phyloP scores from a whole-genome alignment of 2,888 invertebrate genomes.

The Dioctria linearis region DNA sequence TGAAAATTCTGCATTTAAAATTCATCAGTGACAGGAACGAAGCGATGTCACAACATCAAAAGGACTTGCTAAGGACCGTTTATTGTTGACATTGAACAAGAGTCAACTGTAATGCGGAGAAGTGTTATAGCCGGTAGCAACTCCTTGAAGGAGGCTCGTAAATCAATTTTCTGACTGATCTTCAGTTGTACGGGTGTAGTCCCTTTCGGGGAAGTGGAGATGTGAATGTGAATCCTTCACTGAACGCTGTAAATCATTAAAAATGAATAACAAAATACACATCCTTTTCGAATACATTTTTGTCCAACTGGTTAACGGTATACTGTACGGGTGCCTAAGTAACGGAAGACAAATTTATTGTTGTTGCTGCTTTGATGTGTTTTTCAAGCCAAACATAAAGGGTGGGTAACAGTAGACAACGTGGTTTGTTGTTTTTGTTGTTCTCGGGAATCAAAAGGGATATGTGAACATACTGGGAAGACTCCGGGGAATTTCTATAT shows the following conservation, averaged over 20 bases:
- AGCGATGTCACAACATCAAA: slow-evolving; percentile 50
- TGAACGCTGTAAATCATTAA: slow-evolving; percentile 53
- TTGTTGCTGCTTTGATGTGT: slow-evolving; percentile 27
- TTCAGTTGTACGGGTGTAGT: slow-evolving; percentile 19
- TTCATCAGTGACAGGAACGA: slow-evolving; percentile 43
- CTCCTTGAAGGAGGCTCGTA: slow-evolving; percentile 29
- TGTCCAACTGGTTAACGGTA: slow-evolving; percentile 14
- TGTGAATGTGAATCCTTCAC: slow-evolving; percentile 27
- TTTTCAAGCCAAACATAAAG: slow-evolving; percentile 23
- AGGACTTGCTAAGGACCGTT: slow-evolving; percentile 45
- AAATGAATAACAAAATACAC: slow-evolving; percentile 45
- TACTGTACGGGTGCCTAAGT: slow-evolving; percentile 8
- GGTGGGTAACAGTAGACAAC: slow-evolving; percentile 10
- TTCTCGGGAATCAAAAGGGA: slow-evolving; percentile 21
- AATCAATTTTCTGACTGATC: slow-evolving; percentile 50
- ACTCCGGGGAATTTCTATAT: slow-evolving; percentile 28
- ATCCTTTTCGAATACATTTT: slow-evolving; percentile 2
- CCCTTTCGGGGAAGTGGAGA: slow-evolving; percentile 31
- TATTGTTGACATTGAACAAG: slow-evolving; percentile 39
- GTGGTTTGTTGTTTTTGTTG: slow-evolving; percentile 25
- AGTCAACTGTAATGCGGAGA: slow-evolving; percentile 7
- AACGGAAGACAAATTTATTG: slow-evolving; percentile 51
- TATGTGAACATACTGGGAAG: slow-evolving; percentile 28
- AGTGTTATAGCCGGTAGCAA: slow-evolving; percentile 20
- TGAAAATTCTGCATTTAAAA: slow-evolving; percentile 50